Base-by-base conservation (phyloP, 2,113 vertebrate species). In the Meleagris gallopavo region DNA sequence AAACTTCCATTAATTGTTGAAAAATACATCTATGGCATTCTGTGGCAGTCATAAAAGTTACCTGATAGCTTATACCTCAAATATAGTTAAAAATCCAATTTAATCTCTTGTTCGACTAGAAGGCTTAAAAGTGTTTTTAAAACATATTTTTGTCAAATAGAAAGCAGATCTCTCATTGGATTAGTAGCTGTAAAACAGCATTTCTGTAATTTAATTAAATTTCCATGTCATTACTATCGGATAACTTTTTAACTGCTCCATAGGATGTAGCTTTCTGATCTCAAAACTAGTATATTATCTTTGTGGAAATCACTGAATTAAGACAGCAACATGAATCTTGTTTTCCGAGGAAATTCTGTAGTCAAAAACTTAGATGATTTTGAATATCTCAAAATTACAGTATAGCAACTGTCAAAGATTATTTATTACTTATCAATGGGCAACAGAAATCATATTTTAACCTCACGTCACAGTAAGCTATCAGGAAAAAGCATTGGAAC, bases 231-330 rank as follows among this genome's bases (percentile, higher is more conserved):
- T 52, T 65, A 29, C 48, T 54, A 79, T 87, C 74, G 92, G 91
- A 93, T 90, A 85, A 90, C 48, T 85, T 89, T 65, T 75, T 66
- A 92, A 94, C 86, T 92, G 36, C 54, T 84, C 54, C 64, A 46
- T 48, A 80, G 27, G 45, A 48, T 76, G 29, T 62, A 84, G 40
- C 36, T 58, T 90, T 96, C 70, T 84, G 36, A 89, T 95, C 86
- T 90, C 61, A 67, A 70, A 58, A 48, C 29, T 48, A 29, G 11
- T 0, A 0, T 72, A 75, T 45, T 72, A 75, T 32, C 41, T 54
- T 69, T 11, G 32, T 50, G 92, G 58, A 36, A 86, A 21, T 57
- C 18, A 80, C 34, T 92, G 40, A 89, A 69, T 89, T 89, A 87
- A 79, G 21, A 29, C 50, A 57, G 9, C 69, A 93, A 88, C 69